Evolutionary conservation across 2,113 vertebrate genomes (phyloP).

Genomic region (Pungitius pungitius): DNA sequence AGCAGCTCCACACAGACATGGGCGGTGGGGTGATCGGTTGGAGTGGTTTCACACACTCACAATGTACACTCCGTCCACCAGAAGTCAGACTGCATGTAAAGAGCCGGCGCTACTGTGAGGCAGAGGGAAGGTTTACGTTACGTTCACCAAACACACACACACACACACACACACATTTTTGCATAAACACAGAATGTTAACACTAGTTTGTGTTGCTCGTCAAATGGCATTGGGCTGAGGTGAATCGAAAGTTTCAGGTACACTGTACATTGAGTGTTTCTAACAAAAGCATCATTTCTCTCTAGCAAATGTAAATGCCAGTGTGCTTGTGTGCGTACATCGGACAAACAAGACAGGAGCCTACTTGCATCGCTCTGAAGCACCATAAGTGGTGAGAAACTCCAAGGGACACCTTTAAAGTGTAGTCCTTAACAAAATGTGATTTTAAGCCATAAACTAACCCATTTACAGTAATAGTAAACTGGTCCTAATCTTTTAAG

Average conservation of each 20-base stretch:
- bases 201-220: neutral
- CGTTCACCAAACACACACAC: neutral
- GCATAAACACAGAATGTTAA: neutral
- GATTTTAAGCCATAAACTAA: neutral
- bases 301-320: neutral
- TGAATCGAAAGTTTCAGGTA: neutral
- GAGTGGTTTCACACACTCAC: slow-evolving; percentile 23
- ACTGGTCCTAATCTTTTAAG: neutral
- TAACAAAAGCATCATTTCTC: neutral
- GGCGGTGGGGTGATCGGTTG: slow-evolving; percentile 37
- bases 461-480: neutral
- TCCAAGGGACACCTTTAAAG: neutral
- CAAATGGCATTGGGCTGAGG: neutral
- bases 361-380: neutral
- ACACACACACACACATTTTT: neutral
- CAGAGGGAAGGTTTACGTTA: neutral
- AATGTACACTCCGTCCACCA: slow-evolving; percentile 19
- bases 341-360: neutral
- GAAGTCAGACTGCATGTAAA: slow-evolving; percentile 4
- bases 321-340: neutral
- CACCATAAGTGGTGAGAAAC: neutral
- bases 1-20: slow-evolving; percentile 43
- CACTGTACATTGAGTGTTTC: neutral
- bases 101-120: slow-evolving; percentile 3
- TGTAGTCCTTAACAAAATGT: neutral